Percentiles rank a stretch among this genome's conserved stretches.
phyloP scores from a whole-genome alignment of 2,113 vertebrate species.

The Microtus montanus region DNA sequence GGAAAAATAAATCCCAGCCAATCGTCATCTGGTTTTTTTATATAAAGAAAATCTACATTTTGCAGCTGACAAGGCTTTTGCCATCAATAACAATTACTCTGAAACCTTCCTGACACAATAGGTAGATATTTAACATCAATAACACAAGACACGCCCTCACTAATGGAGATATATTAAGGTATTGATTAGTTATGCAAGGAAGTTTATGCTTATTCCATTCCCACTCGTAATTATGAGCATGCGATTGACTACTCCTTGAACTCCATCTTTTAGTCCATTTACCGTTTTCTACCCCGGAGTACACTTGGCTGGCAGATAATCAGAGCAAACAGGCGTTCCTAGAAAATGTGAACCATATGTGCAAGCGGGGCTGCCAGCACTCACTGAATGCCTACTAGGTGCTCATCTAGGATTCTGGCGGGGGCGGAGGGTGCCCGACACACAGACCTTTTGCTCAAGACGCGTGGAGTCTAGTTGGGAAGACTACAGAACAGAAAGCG shows the following conservation, averaged over 20 bases:
- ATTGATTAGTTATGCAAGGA: constrained; percentile 83
- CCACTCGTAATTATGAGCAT: constrained; percentile 73
- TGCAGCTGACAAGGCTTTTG: constrained; percentile 65
- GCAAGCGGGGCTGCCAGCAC: neutral
- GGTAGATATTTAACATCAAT: constrained; percentile 84
- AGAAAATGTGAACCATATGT: constrained; percentile 78
- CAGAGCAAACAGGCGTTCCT: constrained; percentile 79
- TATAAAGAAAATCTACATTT: constrained; percentile 74
- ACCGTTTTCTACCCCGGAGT: constrained; percentile 72
- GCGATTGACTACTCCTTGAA: constrained; percentile 73
- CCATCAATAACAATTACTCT: constrained; percentile 83
- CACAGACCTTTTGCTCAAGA: neutral
- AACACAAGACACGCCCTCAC: constrained; percentile 79
- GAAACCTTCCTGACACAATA: constrained; percentile 78
- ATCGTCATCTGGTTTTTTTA: constrained; percentile 73
- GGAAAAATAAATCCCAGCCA: constrained; percentile 82
- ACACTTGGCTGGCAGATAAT: constrained; percentile 78
- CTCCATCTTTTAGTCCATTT: constrained; percentile 72
- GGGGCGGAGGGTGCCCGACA: neutral
- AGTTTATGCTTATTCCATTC: constrained; percentile 78
- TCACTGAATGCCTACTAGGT: constrained; percentile 63
- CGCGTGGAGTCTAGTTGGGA: neutral
- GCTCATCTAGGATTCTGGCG: neutral
- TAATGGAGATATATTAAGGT: constrained; percentile 84
- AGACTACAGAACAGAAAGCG: neutral